Evolutionary conservation across 2,113 vertebrate genomes (phyloP).

Genomic region (Callaeas wilsoni): DNA sequence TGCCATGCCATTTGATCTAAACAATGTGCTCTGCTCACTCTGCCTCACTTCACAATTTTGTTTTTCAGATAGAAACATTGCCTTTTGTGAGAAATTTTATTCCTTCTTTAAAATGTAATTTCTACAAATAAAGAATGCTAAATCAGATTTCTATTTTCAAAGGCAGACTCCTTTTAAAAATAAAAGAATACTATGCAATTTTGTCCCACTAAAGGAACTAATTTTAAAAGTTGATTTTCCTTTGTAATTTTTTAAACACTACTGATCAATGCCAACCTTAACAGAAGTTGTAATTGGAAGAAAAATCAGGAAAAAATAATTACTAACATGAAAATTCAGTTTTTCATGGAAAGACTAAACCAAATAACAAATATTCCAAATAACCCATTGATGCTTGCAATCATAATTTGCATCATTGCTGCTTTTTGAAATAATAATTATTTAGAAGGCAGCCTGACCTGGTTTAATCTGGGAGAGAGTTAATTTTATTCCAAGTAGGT

Average conservation of each 20-base stretch:
- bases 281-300: not conserved
- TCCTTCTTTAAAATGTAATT: not conserved
- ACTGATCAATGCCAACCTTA: not conserved
- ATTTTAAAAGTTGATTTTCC: not conserved
- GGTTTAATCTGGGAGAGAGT: not conserved
- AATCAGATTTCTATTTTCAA: not conserved
- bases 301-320: not conserved
- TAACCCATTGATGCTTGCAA: not conserved
- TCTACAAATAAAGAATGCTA: not conserved
- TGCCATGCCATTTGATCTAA: not conserved
- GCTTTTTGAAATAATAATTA: not conserved
- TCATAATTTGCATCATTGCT: not conserved
- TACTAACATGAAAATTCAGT: not conserved
- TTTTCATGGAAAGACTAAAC: not conserved
- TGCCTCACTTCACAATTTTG: not conserved
- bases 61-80: not conserved
- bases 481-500: not conserved
- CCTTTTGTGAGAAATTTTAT: not conserved
- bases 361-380: not conserved
- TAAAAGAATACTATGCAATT: not conserved
- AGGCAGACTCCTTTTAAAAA: not conserved
- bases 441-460: not conserved
- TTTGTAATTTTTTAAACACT: not conserved
- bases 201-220: not conserved
- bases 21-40: not conserved